A percentile compares a stretch with the other conserved stretches of the same genome.
These are phyloP conservation scores for Labrus mixtus DNA, from an alignment of 2,113 vertebrate genomes.

Conservation along the genomic window DNA sequence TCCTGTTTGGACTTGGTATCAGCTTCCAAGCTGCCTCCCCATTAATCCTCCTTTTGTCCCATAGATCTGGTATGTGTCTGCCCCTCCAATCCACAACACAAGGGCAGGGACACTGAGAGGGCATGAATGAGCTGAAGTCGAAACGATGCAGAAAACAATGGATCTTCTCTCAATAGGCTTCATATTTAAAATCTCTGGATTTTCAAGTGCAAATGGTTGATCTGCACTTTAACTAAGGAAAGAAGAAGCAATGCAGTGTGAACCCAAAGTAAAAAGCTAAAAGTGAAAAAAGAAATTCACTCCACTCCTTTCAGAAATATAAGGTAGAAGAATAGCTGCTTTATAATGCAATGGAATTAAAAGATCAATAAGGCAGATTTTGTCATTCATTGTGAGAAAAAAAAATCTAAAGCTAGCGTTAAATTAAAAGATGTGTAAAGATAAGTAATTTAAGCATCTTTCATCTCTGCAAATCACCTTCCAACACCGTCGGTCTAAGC, in stretches of 20 bases:
- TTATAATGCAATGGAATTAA: neutral
- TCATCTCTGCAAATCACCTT: neutral
- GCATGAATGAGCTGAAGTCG: conserved; percentile 52
- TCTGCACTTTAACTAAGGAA: neutral
- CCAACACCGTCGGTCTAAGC: conserved; percentile 12
- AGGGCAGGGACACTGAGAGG: conserved; percentile 52
- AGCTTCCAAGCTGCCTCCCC: conserved; percentile 70
- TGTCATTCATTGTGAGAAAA: neutral
- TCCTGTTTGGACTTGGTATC: conserved; percentile 71
- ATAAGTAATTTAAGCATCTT: conserved; percentile 15
- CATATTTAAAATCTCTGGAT: conserved; percentile 3
- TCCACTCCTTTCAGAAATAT: conserved; percentile 3
- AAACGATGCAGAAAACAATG: conserved; percentile 19
- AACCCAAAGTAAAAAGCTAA: neutral
- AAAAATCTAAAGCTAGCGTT: neutral
- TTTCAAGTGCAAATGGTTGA: neutral
- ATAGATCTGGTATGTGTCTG: conserved; percentile 59
- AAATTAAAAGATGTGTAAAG: conserved; percentile 25
- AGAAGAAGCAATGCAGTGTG: neutral
- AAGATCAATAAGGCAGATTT: neutral
- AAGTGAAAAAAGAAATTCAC: neutral
- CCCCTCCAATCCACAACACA: conserved; percentile 46
- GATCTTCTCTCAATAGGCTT: neutral
- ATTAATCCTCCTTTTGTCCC: conserved; percentile 72
- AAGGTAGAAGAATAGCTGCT: neutral